Percentiles rank a stretch among this genome's conserved stretches.
phyloP scores from a whole-genome alignment of 2,797 vertebrate species.

The Cichlasoma orientale region DNA sequence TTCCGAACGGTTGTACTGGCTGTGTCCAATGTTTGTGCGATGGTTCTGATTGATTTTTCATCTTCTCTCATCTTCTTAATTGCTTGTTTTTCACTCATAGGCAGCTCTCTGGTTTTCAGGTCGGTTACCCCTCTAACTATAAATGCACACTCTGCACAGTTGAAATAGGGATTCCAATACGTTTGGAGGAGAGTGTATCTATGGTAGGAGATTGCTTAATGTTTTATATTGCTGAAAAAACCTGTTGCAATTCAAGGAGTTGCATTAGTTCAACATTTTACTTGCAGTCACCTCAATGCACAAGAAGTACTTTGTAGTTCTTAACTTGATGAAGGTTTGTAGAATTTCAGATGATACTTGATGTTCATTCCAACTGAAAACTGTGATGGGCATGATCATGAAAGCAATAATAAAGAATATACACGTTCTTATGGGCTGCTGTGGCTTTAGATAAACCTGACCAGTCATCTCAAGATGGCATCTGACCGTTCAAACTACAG shows the following conservation, averaged over 20 bases:
- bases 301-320: conserved; percentile 2
- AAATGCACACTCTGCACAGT: too few relatives aligned
- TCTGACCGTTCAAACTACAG: neutral
- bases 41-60: too few relatives aligned
- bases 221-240: conserved; percentile 21
- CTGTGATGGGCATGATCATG: conserved; percentile 38
- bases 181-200: neutral
- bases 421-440: neutral
- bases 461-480: neutral
- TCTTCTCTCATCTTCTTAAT: too few relatives aligned
- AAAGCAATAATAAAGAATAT: conserved; percentile 61
- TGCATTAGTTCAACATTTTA: neutral
- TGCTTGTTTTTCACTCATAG: too few relatives aligned
- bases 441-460: neutral
- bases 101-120: too few relatives aligned
- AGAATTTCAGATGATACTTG: conserved; percentile 16
- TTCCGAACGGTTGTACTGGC: too few relatives aligned
- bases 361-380: conserved; percentile 43
- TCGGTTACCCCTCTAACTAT: too few relatives aligned
- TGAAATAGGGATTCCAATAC: too few relatives aligned
- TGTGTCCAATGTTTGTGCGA: too few relatives aligned
- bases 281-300: neutral
- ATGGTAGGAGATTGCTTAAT: neutral
- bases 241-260: neutral
- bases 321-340: conserved; percentile 5